These are phyloP conservation scores for Arctocebus calabarensis DNA, from an alignment of 2,797 vertebrate species.

Conservation along the genomic window DNA sequence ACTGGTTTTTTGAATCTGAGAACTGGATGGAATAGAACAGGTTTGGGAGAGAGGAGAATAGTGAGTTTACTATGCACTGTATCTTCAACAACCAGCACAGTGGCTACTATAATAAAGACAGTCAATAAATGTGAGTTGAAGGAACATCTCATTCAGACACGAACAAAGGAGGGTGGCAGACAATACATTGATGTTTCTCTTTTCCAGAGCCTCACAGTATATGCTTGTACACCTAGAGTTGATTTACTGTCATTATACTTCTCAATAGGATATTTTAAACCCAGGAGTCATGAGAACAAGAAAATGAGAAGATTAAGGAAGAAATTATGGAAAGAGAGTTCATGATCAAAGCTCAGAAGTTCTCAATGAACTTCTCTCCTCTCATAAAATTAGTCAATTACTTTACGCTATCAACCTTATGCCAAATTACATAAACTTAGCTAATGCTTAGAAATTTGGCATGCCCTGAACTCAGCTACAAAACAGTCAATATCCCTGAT, in stretches of 20 bases:
- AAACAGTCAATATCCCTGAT: background rate
- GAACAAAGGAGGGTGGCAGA: background rate
- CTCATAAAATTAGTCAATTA: background rate
- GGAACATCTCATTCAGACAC: background rate
- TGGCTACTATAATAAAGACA: background rate
- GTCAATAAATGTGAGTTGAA: background rate
- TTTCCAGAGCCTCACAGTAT: background rate
- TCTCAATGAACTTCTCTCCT: background rate
- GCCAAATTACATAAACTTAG: background rate
- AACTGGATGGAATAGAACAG: background rate
- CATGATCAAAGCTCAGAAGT: background rate
- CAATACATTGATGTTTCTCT: background rate
- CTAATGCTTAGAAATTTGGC: background rate
- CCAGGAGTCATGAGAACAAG: background rate
- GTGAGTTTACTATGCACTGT: accelerated
- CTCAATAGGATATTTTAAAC: slow-evolving; percentile 6
- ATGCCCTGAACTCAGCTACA: background rate
- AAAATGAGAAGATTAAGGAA: background rate
- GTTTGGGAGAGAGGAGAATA: background rate
- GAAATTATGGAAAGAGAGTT: background rate
- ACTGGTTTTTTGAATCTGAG: background rate
- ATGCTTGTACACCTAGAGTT: background rate
- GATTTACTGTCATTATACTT: background rate
- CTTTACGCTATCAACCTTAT: background rate
- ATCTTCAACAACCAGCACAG: background rate